Evolutionary conservation across 2,113 vertebrate genomes (phyloP).

Genomic region (Ochotona curzoniae): DNA sequence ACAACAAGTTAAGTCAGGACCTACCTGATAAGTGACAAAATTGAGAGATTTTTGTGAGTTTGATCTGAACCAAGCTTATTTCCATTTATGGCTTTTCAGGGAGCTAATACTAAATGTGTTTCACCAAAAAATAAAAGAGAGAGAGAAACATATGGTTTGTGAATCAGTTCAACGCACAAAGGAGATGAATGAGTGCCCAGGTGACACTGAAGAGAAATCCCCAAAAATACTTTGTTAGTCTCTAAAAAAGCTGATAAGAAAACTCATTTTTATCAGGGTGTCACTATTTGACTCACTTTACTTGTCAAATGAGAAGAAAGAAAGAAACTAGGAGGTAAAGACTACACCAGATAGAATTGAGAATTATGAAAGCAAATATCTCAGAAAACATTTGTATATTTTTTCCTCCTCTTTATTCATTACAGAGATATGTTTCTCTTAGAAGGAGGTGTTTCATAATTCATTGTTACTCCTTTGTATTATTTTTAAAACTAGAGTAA

Average conservation of each 20-base stretch:
- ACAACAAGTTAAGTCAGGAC: conserved; percentile 3
- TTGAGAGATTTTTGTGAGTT: background rate
- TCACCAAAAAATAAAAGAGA: background rate
- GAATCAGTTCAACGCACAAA: background rate
- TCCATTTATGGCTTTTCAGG: background rate
- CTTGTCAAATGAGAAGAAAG: conserved; percentile 5
- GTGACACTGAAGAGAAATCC: background rate
- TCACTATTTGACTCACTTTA: background rate
- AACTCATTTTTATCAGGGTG: background rate
- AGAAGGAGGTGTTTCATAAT: conserved; percentile 23
- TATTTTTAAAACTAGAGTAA: background rate
- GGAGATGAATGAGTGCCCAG: background rate
- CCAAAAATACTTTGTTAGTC: background rate
- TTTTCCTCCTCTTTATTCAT: conserved; percentile 6
- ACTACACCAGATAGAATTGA: background rate
- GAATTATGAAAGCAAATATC: conserved; percentile 30
- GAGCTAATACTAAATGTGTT: background rate
- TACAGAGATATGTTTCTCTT: background rate
- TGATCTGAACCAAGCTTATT: background rate
- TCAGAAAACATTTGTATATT: background rate
- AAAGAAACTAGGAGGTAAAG: background rate
- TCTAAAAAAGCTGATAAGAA: background rate
- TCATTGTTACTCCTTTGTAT: background rate
- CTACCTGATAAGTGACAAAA: background rate
- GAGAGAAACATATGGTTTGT: background rate